Base-by-base conservation (phyloP, 2,888 invertebrate species). In the Dryobotodes eremita region DNA sequence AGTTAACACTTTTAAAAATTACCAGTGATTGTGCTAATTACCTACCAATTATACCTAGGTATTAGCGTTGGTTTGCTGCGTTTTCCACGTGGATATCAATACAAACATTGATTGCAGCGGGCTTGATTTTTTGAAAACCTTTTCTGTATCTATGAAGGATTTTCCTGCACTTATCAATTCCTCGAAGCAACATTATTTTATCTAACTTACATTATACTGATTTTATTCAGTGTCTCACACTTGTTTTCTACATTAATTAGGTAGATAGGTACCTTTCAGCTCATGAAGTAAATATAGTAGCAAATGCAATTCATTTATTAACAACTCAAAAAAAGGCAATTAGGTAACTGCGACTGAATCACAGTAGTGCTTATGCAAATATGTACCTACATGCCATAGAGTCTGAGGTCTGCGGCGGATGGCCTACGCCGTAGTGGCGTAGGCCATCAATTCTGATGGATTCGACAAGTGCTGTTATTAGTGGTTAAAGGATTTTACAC, bases 1-100 rank as follows among this genome's bases (percentile, higher is more conserved):
- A 82, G 26, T 66, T 26, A 53, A 59, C 59, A 75, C 15, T 66
- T 81, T 74, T 75, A 55, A 61, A 20, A 53, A 68, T 50, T 11
- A 13, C 50, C 15, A 42, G n/a, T 64, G 26, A 66, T 82, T 48
- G 20, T 68, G 61, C 55, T 75, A 66, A 36, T 46, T 66, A 55
- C 11, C 26, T 36, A 26, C 7, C 36, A 80, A 62, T 46, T 48
- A 36, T 75, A n/a, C n/a, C 31, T 15, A 69, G 31, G 20, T 23
- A 59, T 46, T 70, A 59, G 17, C 11, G n/a, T n/a, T 57, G 42
- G 20, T 20, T n/a, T 70, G 59, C 42, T 70, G 11, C 4, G n/a
- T 70, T 70, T 20, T 70, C 42, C 17, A 71, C 71, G 53, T 70
- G 53, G 5, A 11, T n/a, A 13, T 26, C 7, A 11, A 23, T 17